phyloP scores from a whole-genome alignment of 2,888 invertebrate genomes.

The Lymantria monacha region DNA sequence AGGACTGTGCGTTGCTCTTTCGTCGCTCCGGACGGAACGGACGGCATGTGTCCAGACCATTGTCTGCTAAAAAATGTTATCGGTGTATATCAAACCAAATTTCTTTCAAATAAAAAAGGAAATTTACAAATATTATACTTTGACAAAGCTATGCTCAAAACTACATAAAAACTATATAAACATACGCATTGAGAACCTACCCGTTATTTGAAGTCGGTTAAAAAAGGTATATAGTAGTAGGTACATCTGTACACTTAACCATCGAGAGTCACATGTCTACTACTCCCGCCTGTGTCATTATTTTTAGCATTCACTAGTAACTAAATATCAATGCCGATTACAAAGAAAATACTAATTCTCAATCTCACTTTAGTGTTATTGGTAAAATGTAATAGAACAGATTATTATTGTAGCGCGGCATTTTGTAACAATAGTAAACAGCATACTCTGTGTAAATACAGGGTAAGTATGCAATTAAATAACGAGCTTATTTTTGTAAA shows the following conservation, averaged over 20 bases:
- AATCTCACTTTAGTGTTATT: constrained; percentile 20
- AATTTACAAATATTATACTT: too few relatives aligned
- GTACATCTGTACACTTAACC: constrained; percentile 6
- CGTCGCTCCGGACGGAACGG: too few relatives aligned
- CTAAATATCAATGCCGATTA: constrained; percentile 22
- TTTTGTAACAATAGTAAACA: constrained; percentile 52
- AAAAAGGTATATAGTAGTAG: too few relatives aligned
- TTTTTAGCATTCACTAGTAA: constrained; percentile 2
- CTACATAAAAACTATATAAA: too few relatives aligned
- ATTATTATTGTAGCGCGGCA: constrained; percentile 49
- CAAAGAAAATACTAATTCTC: constrained; percentile 26
- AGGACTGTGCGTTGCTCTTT: too few relatives aligned
- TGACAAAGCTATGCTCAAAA: too few relatives aligned
- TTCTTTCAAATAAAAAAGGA: too few relatives aligned
- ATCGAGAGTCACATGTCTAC: constrained; percentile 14
- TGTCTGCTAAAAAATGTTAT: too few relatives aligned
- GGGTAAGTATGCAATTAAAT: constrained; percentile 33
- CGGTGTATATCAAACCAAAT: too few relatives aligned
- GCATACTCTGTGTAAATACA: constrained; percentile 57
- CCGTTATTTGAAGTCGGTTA: too few relatives aligned
- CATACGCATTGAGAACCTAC: too few relatives aligned
- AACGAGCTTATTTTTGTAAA: neutral
- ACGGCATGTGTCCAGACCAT: too few relatives aligned
- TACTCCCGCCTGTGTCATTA: neutral
- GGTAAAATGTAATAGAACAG: constrained; percentile 32